These are phyloP conservation scores for Sebastes diaconus DNA, from an alignment of 2,797 vertebrate genomes.

Conservation along the genomic window DNA sequence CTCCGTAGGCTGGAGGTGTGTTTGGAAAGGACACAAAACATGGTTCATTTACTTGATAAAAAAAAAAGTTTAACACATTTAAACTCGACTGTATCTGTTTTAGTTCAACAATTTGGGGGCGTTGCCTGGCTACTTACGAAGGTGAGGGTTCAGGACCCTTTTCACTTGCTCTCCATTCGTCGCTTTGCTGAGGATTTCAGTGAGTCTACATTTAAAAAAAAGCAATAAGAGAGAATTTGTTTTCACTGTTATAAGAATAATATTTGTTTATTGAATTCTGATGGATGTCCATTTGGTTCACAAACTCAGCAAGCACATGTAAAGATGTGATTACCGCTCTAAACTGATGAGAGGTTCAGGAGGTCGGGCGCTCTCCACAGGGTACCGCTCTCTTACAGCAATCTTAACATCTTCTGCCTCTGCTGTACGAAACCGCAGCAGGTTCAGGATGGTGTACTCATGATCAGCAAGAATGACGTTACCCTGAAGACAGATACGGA, in stretches of 20 bases:
- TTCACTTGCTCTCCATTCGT: constrained; percentile 91
- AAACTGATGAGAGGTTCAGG: constrained; percentile 85
- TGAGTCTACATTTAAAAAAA: constrained; percentile 79
- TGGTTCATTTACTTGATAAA: neutral
- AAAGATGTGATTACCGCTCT: constrained; percentile 81
- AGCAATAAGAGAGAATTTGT: neutral
- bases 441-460: constrained; percentile 93
- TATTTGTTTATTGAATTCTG: neutral
- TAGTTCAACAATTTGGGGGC: neutral
- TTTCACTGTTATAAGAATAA: neutral
- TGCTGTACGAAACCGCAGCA: constrained; percentile 92
- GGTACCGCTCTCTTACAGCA: constrained; percentile 93
- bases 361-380: constrained; percentile 86
- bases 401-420: constrained; percentile 94
- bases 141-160: constrained; percentile 91
- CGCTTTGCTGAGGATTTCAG: constrained; percentile 86
- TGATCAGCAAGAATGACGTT: constrained; percentile 94
- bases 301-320: neutral
- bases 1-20: constrained; percentile 84
- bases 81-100: neutral
- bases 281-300: neutral
- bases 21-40: constrained; percentile 3
- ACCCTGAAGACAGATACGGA: constrained; percentile 81
- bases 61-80: neutral
- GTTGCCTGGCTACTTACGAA: constrained; percentile 85